Conservation (phyloP, 2,888 invertebrate species). For the Amphipoea lucens region DNA sequence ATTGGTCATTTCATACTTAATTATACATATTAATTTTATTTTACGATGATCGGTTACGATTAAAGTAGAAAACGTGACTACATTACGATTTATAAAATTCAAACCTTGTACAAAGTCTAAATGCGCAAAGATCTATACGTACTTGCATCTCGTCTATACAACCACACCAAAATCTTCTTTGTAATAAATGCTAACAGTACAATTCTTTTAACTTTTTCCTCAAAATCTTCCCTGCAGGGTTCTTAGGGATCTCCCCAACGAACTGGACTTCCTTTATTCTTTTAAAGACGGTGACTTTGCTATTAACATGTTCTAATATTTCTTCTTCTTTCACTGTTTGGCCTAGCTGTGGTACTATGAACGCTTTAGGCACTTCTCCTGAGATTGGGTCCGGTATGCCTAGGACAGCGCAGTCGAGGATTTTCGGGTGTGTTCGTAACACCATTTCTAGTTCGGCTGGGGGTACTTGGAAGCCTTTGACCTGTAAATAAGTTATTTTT, state of each 20-base stretch:
- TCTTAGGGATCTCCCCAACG: conserved; percentile 93
- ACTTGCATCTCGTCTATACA: conserved; percentile 16
- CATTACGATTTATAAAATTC: too few relatives aligned
- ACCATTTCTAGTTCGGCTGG: conserved; percentile 96
- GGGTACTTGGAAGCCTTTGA: conserved; percentile 94
- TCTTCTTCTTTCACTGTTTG: conserved; percentile 88
- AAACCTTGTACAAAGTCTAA: conserved; percentile 24
- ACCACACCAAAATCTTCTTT: neutral
- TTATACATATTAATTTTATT: neutral
- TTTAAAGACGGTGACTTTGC: conserved; percentile 94
- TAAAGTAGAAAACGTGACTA: neutral
- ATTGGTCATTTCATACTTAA: conserved; percentile 2
- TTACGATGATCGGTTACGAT: neutral
- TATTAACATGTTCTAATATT: conserved; percentile 91
- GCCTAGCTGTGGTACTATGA: conserved; percentile 90
- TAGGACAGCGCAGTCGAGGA: conserved; percentile 95
- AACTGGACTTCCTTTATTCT: conserved; percentile 92
- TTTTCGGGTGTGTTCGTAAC: conserved; percentile 92
- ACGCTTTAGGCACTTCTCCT: conserved; percentile 95
- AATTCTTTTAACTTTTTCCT: conserved; percentile 90
- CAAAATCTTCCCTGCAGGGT: conserved; percentile 94
- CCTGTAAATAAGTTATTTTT: conserved; percentile 75
- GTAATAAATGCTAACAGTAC: conserved; percentile 71
- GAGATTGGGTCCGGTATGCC: conserved; percentile 93
- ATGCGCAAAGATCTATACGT: conserved; percentile 37